Base-by-base conservation (phyloP, 2,113 vertebrate genomes). In the Ceratotherium simum region DNA sequence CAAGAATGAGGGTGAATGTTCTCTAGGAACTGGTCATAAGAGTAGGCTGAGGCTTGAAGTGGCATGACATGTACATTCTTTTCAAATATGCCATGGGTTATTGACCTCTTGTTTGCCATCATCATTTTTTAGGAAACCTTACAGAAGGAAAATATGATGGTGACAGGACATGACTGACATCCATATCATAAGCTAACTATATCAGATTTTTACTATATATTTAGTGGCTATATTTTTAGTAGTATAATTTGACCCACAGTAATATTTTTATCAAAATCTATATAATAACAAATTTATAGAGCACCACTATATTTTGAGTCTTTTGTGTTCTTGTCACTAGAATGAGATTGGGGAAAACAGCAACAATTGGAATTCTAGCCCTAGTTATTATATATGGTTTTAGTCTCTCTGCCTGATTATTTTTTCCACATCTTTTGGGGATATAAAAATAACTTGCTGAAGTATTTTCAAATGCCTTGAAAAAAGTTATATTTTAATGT, bases 381-480 rank as follows among this genome's bases (percentile, higher is more conserved):
- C 60, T 76, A 56, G 56, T 90, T 95, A 67, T 92, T 90, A 81
- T 65, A 64, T 81, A 90, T 73, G 36, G 80, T 93, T 95, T 90
- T 54, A 90, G 51, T 90, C 42, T 96, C 51, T 76, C 39, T 72
- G 64, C 42, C 23, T 78, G 42, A 58, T 93, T 84, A 58, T 48
- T 58, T 93, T 78, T 42, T 39, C 16, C 21, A 76, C 51, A 60
- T 95, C 11, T 93, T 78, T 90, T 80, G 8, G 56, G 39, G 62
- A 89, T 72, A 75, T 42, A 85, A 90, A 92, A 93, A 62, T 51
- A 73, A 58, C 18, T 69, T 78, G 21, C 23, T 78, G 18, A 95
- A 72, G 60, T 85, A 72, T 90, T 79, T 72, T 60, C 16, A 90
- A 58, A 88, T 56, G 25, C 39, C 56, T 85, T 65, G 25, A 67